Evolutionary conservation across 1,140 invertebrate genomes (phyloP), one percentile per base, ranked within the genome.

Genomic region (Drosophila nebulosa): DNA sequence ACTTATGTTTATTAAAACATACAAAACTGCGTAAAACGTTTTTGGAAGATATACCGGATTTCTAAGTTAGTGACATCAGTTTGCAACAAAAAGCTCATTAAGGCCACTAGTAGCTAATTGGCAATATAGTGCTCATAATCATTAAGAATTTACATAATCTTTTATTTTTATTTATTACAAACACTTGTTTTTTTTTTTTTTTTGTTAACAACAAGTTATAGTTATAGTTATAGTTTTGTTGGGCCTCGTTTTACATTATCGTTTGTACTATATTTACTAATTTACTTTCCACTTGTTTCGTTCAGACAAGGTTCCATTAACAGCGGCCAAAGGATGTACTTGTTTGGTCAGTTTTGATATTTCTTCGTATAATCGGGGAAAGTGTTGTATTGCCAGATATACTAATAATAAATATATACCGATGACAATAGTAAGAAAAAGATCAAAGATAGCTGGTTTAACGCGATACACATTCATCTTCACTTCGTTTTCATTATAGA

Each of bases 361-460:
- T 30, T 92, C 79, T 10, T 90, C 89, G 71, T 94, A 95, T 60
- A 94, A 92, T 0, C 85, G 68, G 7, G 95, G 93, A 79, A 96
- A 96, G 68, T 95, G 94, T 89, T 96, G 95, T 52, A 98, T 94
- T 51, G 95, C 92, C 50, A 97, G 93, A 91, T 98, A 99, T 9
- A 99, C 93, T 5, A 95, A 69, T 30, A 93, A 93, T 51, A 99
- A 93, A 91, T 99, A 99, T 6, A 94, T 92, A 35, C 95, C 93
- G 88, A 99, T 99, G 27, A 94, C 94, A 64, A 97, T 89, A 6
- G 97, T 98, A 2, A 99, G 93, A 73, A 99, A 96, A 36, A 99
- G 94, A 94, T 99, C 98, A 93, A 99, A 99, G 50, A 99, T 95
- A 22, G 98, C 98, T 73, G 98, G 98, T 90, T 99, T 99, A 4